Evolutionary conservation across 1,140 invertebrate genomes (phyloP), one percentile per base, ranked within the genome.

Genomic region (Schlechtendalia chinensis): DNA sequence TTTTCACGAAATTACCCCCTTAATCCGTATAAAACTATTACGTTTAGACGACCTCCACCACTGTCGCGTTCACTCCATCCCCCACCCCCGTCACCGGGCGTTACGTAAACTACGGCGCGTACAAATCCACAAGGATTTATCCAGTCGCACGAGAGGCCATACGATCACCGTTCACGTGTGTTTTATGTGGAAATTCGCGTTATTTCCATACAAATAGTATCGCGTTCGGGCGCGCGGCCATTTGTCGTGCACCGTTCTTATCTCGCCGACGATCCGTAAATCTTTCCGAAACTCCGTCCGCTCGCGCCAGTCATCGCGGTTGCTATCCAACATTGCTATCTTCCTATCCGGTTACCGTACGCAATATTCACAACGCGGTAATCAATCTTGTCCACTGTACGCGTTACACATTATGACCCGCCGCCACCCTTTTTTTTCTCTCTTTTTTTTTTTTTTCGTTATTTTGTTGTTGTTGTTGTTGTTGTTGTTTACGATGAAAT

Each of bases 161-260:
- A 45, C 45, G 32, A 50, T 17, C 22, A 50, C 22, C n/a, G 22
- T 6, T 22, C 63, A 65, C 19, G 63, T n/a, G 39, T 65, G 32
- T n/a, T n/a, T n/a, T 39, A 39, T 65, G 67, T 71, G 50, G 17
- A 50, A 22, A 50, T 54, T 27, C 24, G 58, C 27, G 75, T 50
- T 61, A 79, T 79, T 79, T 79, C 75, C 75, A 79, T 79, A 79
- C 56, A 79, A 79, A 79, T 79, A 79, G 75, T 61, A 47, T 77
- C 47, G 19, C 32, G 56, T 47, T 72, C 45, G 32, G 32, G n/a
- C 39, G 56, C 39, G 74, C 27, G 58, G 75, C 75, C 75, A 63
- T 79, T 79, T 61, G 74, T 58, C 32, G 24, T 56, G 32, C 12
- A 29, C 32, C 75, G 22, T 79, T 79, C 61, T 79, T 79, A 79